Percentiles rank a stretch among this genome's conserved stretches.
Evolutionary conservation across 2,113 vertebrate genomes (phyloP).

Genomic region (Fregata magnificens): DNA sequence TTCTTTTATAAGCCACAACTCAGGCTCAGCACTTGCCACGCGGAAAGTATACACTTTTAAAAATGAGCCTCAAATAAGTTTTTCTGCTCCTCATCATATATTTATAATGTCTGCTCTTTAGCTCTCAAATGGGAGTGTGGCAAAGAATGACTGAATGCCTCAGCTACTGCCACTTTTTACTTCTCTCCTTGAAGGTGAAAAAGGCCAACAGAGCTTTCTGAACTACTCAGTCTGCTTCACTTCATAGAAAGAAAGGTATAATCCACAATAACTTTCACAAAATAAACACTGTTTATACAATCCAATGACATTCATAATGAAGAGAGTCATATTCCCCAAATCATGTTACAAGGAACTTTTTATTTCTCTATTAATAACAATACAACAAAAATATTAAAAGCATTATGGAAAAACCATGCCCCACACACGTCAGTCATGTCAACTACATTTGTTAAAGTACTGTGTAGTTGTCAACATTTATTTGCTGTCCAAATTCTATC

Average conservation of each 20-base stretch:
- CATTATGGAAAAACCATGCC: neutral
- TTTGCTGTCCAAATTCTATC: neutral
- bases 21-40: accelerated
- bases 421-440: neutral
- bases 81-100: neutral
- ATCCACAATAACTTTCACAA: neutral
- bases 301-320: neutral
- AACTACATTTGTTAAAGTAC: neutral
- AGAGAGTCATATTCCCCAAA: neutral
- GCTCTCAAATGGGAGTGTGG: neutral
- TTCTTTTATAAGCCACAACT: neutral
- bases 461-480: neutral
- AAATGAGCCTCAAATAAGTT: neutral
- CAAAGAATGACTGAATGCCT: neutral
- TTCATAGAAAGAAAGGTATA: neutral
- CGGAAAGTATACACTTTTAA: neutral
- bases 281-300: neutral
- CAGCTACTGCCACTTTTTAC: neutral
- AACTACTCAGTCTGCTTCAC: neutral
- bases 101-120: neutral
- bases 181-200: neutral
- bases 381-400: neutral
- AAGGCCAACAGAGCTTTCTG: neutral
- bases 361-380: neutral
- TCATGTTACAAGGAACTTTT: neutral